Percentiles rank a stretch among this genome's conserved stretches.
Conservation (phyloP, 2,113 vertebrate species). For the Climacteris rufus region DNA sequence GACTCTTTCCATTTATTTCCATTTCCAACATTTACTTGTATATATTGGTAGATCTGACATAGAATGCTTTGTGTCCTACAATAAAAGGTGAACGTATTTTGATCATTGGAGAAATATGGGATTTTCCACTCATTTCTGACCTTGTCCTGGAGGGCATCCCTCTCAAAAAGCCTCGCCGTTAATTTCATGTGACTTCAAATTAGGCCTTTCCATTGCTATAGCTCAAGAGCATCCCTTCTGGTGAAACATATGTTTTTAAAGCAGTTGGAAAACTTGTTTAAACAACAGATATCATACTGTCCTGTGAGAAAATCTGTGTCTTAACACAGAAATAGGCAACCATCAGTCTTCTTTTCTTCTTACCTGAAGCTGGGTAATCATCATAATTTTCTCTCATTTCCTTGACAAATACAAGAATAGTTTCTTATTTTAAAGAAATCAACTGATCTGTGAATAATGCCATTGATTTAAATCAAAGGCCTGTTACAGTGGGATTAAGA, state of each 20-base stretch:
- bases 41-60: not conserved
- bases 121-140: not conserved
- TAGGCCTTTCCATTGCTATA: not conserved
- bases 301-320: not conserved
- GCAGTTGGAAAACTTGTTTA: not conserved
- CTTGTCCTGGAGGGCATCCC: not conserved
- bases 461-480: not conserved
- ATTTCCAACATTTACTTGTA: not conserved
- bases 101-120: not conserved
- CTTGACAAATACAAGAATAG: not conserved
- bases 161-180: not conserved
- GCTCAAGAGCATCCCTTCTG: not conserved
- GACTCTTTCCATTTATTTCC: not conserved
- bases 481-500: not conserved
- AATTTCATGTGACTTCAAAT: not conserved
- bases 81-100: not conserved
- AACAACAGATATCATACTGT: not conserved
- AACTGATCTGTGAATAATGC: slow-evolving; percentile 8
- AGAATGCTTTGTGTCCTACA: not conserved
- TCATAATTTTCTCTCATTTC: not conserved
- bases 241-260: not conserved
- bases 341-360: not conserved
- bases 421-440: slow-evolving; percentile 11
- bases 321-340: not conserved
- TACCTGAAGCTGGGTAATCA: not conserved